Base-by-base conservation (phyloP, 2,888 invertebrate genomes). In the Lepidocyrtinus sp. region DNA sequence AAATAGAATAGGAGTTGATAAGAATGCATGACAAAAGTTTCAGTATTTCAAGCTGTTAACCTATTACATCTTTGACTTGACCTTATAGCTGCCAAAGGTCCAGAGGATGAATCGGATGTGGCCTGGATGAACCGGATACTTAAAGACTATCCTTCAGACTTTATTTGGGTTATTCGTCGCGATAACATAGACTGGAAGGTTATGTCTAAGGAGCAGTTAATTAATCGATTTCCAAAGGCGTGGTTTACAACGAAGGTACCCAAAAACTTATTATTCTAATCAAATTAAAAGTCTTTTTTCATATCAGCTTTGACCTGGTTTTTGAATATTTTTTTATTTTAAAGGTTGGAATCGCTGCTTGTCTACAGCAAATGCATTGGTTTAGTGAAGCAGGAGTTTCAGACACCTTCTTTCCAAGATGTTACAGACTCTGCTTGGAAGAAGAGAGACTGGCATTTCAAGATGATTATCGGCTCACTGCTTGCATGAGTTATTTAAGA, bases 171-270 rank as follows among this genome's bases (percentile, higher is more conserved):
- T 64, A 93, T 95, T 75, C 93, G 95, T 84, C 92, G 94, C 79
- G 96, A 96, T 85, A 94, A 93, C 89, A 92, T 93, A 83, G 94
- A 95, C 87, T 93, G 94, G 92, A 92, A 90, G 67, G 89, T 90
- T 75, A 89, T 93, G 17, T 91, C 90, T 86, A 92, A 92, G 78
- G 91, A 92, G 61, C 94, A 94, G 88, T 90, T 94, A 73, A 92
- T 94, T 87, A 93, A 93, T 88, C 93, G 97, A 87, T 97, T 95
- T 89, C 94, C 93, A 85, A 92, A 95, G 87, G 95, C 96, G 0
- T 92, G 94, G 70, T 97, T 97, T 88, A 97, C 97, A 0, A 96
- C 97, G 0, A 98, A 98, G 91, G 96, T 96, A 88, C 73, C 26
- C n/a, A n/a, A n/a, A n/a, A n/a, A n/a, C n/a, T n/a, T n/a, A n/a